Evolutionary conservation across 2,888 invertebrate species (phyloP), one percentile per base, ranked within the genome.

Genomic region (Saturnia japonica): DNA sequence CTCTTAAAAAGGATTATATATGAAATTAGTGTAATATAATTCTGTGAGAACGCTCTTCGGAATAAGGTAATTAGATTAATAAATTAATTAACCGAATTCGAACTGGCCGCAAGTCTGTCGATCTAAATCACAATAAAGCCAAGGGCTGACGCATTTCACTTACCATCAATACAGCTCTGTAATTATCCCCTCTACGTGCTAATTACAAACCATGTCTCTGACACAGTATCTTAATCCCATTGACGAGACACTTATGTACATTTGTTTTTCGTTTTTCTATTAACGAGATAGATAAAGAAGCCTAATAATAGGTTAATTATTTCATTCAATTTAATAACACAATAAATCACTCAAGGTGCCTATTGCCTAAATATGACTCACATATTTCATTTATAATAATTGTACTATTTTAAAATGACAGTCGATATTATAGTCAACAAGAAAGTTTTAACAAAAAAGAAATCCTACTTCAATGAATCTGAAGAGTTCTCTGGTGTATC

Each of bases 121-220:
- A 71, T 67, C 68, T 40, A 62, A 34, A 47, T 62, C 68, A 25
- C 54, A 69, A 60, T 70, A 70, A 67, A 71, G 60, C 72, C 69
- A 77, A 14, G 76, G 78, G 85, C 88, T 88, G 91, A 90, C 91
- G 90, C 88, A 88, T 91, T 88, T 89, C 88, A 89, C 87, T 90
- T 85, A 87, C 81, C 85, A 88, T 82, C 85, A 83, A 85, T 84
- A 81, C 84, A 78, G 73, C 81, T 73, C 77, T 79, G 86, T 91
- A 91, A 91, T 91, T 92, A 91, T 90, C 83, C 82, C 80, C 72
- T 79, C 82, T 80, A 82, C 85, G 90, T 87, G 90, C 91, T 92
- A 92, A 91, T 92, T 91, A 90, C 79, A 72, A 62, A 60, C 57
- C 57, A 68, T 81, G 72, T 78, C 74, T 78, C 79, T 77, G 82